These are phyloP conservation scores for Eurypyga helias DNA, from an alignment of 2,113 vertebrate genomes.

Conservation along the genomic window DNA sequence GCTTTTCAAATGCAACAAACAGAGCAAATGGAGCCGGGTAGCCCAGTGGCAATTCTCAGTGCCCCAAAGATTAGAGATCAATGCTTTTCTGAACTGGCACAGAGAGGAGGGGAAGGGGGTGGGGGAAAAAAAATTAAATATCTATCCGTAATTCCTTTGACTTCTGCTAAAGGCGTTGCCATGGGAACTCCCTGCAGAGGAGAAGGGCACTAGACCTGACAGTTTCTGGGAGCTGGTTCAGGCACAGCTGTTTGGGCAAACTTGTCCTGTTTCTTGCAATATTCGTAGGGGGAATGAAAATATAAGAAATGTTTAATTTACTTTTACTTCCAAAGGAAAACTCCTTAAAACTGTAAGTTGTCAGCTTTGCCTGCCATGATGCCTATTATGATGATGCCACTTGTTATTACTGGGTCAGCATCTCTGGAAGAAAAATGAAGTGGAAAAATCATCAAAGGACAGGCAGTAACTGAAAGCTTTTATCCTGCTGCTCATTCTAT, in stretches of 20 bases:
- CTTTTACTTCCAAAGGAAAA: not conserved
- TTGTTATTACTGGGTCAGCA: constrained; percentile 3
- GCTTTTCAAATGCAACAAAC: not conserved
- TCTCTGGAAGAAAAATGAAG: not conserved
- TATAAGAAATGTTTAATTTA: not conserved
- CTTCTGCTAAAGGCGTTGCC: constrained; percentile 43
- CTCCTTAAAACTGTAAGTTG: not conserved
- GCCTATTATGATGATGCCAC: not conserved
- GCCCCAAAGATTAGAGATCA: constrained; percentile 1
- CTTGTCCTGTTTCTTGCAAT: not conserved
- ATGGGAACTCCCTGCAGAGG: constrained; percentile 59
- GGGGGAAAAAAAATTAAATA: not conserved
- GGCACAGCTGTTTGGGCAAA: not conserved
- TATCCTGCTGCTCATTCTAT: not conserved
- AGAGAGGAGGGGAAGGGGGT: not conserved
- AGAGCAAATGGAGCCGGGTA: not conserved
- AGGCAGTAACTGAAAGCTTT: not conserved
- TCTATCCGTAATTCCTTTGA: constrained; percentile 34
- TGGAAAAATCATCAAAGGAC: not conserved
- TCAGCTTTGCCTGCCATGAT: not conserved
- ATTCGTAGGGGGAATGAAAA: not conserved
- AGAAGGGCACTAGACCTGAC: not conserved
- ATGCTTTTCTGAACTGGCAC: constrained; percentile 9
- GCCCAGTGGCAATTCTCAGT: not conserved
- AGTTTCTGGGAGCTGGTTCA: constrained; percentile 16